These are phyloP conservation scores for Cataglyphis altisquamis DNA, from an alignment of 2,888 invertebrate species.

Conservation along the genomic window DNA sequence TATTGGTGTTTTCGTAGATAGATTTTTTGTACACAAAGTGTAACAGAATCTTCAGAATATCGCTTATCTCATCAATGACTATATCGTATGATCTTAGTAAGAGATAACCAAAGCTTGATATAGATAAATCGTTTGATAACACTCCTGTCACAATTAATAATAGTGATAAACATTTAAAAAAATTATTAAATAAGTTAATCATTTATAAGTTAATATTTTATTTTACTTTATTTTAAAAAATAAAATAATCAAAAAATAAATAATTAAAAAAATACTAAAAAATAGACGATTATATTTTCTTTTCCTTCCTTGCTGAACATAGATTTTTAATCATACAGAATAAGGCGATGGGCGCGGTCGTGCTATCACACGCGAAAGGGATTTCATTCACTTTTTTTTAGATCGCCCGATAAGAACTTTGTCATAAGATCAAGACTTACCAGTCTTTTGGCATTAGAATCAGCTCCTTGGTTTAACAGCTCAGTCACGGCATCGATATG, in stretches of 20 bases:
- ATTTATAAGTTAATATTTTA: neutral
- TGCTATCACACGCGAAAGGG: neutral
- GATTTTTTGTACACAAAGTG: neutral
- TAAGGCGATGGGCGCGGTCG: neutral
- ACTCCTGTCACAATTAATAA: neutral
- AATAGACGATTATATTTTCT: neutral
- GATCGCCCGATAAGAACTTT: slow-evolving; percentile 38
- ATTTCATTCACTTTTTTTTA: slow-evolving; percentile 62
- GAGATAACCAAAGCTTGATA: neutral
- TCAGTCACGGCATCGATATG: slow-evolving; percentile 95
- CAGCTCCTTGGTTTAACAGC: slow-evolving; percentile 96
- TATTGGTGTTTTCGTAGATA: neutral
- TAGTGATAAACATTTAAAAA: neutral
- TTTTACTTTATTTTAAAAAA: neutral
- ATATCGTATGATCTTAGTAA: neutral
- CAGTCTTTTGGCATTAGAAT: slow-evolving; percentile 94
- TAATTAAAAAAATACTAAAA: neutral
- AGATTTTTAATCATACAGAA: slow-evolving; percentile 2
- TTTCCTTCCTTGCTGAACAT: neutral
- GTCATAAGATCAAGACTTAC: slow-evolving; percentile 86
- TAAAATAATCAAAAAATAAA: neutral
- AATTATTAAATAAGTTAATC: neutral
- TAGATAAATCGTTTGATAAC: slow-evolving; percentile 19
- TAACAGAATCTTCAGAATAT: slow-evolving; percentile 22
- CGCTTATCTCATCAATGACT: slow-evolving; percentile 5